Conservation (phyloP, 92 coral and sea anemone species). For the Bergia sp. region DNA sequence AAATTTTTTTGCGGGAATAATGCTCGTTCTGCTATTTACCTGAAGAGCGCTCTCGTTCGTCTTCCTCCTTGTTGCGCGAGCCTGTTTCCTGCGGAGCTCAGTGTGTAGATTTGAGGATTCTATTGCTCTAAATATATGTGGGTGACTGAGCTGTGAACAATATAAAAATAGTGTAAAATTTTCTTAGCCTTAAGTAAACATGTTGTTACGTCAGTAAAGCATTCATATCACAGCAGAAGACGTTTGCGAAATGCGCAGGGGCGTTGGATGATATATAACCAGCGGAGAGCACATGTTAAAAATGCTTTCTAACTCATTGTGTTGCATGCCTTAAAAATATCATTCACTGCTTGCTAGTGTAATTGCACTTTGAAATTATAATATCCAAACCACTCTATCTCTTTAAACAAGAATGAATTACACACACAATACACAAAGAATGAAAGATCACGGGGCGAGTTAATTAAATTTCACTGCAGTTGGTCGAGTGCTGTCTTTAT, state of each 20-base stretch:
- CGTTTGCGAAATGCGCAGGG: neutral
- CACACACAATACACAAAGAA: too few relatives aligned
- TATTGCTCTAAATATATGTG: neutral
- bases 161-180: neutral
- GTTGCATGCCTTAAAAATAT: neutral
- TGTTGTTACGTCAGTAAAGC: neutral
- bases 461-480: conserved; percentile 32
- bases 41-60: too few relatives aligned
- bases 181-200: neutral
- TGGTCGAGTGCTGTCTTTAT: neutral
- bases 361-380: conserved; percentile 4
- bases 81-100: too few relatives aligned
- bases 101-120: neutral
- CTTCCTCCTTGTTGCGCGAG: too few relatives aligned
- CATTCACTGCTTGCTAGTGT: neutral
- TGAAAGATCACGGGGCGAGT: neutral
- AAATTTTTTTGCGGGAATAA: too few relatives aligned
- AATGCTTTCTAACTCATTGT: neutral
- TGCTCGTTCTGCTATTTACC: too few relatives aligned
- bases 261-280: neutral
- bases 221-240: conserved; percentile 8
- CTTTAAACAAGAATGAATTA: neutral
- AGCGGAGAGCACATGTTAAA: neutral
- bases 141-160: neutral
- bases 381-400: conserved; percentile 15